Conservation (phyloP, 2,888 invertebrate species). For the Drosophila macrospina region DNA sequence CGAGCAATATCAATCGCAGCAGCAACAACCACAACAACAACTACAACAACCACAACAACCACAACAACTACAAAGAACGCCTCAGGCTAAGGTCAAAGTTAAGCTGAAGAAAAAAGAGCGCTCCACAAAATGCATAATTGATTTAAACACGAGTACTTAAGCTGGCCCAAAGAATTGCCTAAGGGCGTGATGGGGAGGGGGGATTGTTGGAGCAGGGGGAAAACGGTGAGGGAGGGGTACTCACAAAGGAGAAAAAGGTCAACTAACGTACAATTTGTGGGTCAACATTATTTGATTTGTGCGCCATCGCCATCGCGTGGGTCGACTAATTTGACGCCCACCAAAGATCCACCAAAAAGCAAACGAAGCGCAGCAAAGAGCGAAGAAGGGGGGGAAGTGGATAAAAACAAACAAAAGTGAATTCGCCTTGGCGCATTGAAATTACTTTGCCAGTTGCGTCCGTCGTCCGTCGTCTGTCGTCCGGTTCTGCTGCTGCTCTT, state of each 20-base stretch:
- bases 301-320: conserved; percentile 70
- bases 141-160: conserved; percentile 75
- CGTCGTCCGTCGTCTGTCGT: too few species aligned
- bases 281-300: conserved; percentile 79
- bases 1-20: conserved; percentile 46
- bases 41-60: conserved; percentile 36
- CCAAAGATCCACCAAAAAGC: conserved; percentile 46
- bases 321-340: conserved; percentile 77
- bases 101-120: conserved; percentile 56
- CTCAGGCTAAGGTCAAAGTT: conserved; percentile 79
- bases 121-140: conserved; percentile 79
- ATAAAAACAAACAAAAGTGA: conserved; percentile 77
- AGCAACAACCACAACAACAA: conserved; percentile 29
- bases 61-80: conserved; percentile 67
- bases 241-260: conserved; percentile 63
- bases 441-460: conserved; percentile 62
- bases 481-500: conserved; percentile 62
- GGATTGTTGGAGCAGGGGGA: neutral
- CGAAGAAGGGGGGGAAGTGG: conserved; percentile 9
- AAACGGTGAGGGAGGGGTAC: neutral
- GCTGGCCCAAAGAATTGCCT: conserved; percentile 32
- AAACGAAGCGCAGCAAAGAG: conserved; percentile 40
- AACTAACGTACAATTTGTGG: conserved; percentile 79
- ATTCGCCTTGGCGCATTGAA: conserved; percentile 68
- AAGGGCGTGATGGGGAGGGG: conserved; percentile 1